These are phyloP conservation scores for Ceyx margarethae DNA, from an alignment of 2,113 vertebrate species.

Conservation along the genomic window DNA sequence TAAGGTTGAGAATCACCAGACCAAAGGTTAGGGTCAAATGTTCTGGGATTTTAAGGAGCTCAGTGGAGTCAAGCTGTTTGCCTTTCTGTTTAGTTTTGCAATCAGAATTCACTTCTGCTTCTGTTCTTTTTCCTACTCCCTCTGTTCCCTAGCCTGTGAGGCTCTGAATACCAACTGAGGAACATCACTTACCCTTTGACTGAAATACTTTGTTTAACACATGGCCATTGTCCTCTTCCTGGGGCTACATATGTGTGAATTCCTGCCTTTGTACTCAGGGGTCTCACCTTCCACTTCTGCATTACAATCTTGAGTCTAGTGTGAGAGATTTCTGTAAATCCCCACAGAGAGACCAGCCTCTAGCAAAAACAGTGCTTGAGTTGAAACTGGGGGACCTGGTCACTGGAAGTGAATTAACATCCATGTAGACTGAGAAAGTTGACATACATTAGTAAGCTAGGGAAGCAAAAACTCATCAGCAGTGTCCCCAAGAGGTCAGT, in stretches of 20 bases:
- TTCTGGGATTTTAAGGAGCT: not conserved
- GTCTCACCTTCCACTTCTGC: not conserved
- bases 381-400: not conserved
- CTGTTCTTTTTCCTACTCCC: not conserved
- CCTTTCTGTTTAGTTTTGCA: constrained; percentile 9
- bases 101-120: not conserved
- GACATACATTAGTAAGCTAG: not conserved
- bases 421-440: not conserved
- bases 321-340: not conserved
- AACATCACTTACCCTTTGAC: not conserved
- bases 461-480: not conserved
- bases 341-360: not conserved
- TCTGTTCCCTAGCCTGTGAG: not conserved
- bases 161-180: not conserved
- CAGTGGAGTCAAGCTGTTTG: not conserved
- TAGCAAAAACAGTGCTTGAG: not conserved
- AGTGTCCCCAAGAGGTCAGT: not conserved
- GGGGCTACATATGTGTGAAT: accelerated
- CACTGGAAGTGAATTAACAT: not conserved
- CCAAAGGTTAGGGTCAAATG: constrained; percentile 17
- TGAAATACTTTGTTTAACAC: not conserved
- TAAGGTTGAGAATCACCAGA: not conserved
- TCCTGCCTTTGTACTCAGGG: not conserved
- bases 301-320: not conserved
- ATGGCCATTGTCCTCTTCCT: not conserved